Evolutionary conservation across 2,113 vertebrate genomes (phyloP).

Genomic region (Silurus meridionalis): DNA sequence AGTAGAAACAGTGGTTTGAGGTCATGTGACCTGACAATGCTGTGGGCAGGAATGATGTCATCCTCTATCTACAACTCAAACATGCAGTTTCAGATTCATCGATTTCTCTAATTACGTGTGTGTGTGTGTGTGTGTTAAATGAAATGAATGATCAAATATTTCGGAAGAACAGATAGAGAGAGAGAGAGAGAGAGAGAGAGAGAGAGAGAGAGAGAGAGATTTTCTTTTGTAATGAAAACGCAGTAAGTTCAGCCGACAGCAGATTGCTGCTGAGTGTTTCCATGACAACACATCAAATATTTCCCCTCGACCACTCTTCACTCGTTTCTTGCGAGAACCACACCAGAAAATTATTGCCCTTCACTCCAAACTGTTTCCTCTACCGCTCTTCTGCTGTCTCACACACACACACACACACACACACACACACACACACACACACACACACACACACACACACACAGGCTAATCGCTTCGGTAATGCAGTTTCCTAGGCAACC

Average conservation of each 20-base stretch:
- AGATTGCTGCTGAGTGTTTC: constrained; percentile 17
- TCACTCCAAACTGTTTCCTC: constrained; percentile 1
- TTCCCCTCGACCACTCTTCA: background rate
- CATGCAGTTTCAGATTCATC: background rate
- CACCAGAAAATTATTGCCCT: constrained; percentile 17
- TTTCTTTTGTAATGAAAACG: background rate
- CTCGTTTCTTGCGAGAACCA: background rate
- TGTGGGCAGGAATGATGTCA: background rate
- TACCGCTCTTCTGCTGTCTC: background rate
- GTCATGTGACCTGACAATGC: background rate
- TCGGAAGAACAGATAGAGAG: background rate
- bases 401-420: background rate
- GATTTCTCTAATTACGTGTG: background rate
- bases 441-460: constrained; percentile 7
- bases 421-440: background rate
- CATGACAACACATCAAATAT: constrained; percentile 29
- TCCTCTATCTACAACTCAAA: background rate
- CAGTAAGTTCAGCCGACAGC: background rate
- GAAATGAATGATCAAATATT: background rate
- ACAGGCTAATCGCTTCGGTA: background rate
- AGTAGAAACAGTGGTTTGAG: background rate
- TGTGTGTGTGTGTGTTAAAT: background rate
- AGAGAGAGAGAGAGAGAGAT: background rate
- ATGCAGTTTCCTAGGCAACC: background rate
- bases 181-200: background rate